These are phyloP conservation scores for Pitangus sulphuratus DNA, from an alignment of 2,797 vertebrate genomes.

Conservation along the genomic window DNA sequence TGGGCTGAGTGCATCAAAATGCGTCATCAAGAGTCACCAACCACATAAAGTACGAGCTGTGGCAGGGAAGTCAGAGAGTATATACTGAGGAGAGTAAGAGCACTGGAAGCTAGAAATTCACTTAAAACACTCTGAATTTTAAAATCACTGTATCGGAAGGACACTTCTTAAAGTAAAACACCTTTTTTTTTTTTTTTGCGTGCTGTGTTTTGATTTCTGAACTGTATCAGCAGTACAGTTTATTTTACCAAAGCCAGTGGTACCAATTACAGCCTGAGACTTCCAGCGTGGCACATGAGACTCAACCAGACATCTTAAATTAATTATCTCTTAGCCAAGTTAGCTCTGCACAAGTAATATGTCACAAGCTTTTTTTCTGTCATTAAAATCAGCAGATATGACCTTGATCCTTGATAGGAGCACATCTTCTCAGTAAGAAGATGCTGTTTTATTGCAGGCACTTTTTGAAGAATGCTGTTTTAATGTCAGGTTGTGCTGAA, in stretches of 20 bases:
- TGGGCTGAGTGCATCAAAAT: constrained; percentile 45
- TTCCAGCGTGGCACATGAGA: not conserved
- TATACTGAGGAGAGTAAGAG: not conserved
- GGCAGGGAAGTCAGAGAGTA: not conserved
- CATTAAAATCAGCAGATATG: constrained; percentile 26
- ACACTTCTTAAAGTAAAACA: not conserved
- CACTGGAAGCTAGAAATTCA: not conserved
- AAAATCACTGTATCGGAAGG: constrained; percentile 6
- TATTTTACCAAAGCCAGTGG: not conserved
- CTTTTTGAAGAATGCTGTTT: not conserved
- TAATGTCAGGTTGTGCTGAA: not conserved
- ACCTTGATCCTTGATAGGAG: not conserved
- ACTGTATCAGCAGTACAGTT: not conserved
- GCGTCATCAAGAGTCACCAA: constrained; percentile 28
- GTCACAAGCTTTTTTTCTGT: constrained; percentile 39
- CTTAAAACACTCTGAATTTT: not conserved
- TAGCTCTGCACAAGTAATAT: constrained; percentile 11
- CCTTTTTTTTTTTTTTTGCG: not conserved
- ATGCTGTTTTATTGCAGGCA: not conserved
- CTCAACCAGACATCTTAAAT: constrained; percentile 9
- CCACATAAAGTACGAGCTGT: not conserved
- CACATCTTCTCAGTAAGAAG: not conserved
- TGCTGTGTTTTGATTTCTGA: not conserved
- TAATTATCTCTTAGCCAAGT: constrained; percentile 45
- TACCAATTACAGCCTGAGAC: constrained; percentile 18